Percentiles rank a stretch among this genome's conserved stretches.
Evolutionary conservation across 2,888 invertebrate genomes (phyloP).

Genomic region (Sthenelais limicola): DNA sequence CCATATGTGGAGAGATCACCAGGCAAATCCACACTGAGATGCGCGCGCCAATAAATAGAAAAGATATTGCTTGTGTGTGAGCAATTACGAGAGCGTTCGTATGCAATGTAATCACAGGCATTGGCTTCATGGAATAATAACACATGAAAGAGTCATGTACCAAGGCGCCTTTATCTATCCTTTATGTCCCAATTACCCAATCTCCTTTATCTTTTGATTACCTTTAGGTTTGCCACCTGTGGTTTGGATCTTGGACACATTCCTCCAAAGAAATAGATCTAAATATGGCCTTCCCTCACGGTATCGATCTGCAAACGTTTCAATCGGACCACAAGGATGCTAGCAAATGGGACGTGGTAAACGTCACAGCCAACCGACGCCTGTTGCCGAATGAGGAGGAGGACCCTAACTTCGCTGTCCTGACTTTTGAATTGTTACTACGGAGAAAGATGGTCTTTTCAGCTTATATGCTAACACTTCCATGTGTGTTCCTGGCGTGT

Average conservation of each 20-base stretch:
- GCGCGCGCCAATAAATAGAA: too few species aligned
- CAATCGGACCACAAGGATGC: constrained; percentile 44
- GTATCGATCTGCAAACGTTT: constrained; percentile 44
- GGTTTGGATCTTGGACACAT: constrained; percentile 51
- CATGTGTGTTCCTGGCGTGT: constrained; percentile 46
- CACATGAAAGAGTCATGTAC: too few species aligned
- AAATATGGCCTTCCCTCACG: constrained; percentile 24
- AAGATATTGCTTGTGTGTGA: too few species aligned
- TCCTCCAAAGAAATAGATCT: constrained; percentile 36
- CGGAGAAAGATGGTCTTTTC: constrained; percentile 44
- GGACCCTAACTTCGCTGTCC: constrained; percentile 44
- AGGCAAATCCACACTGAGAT: too few species aligned
- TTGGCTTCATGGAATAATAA: too few species aligned
- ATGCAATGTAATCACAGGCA: too few species aligned
- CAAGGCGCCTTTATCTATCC: too few species aligned
- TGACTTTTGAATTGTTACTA: constrained; percentile 38
- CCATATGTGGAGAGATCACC: too few species aligned
- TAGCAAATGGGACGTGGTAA: constrained; percentile 42
- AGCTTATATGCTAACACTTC: constrained; percentile 46
- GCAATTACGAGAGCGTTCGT: too few species aligned
- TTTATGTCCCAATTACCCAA: too few species aligned
- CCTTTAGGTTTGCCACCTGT: constrained; percentile 45
- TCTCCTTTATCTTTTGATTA: too few species aligned
- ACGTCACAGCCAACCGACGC: constrained; percentile 27
- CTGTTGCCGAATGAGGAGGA: constrained; percentile 27